These are phyloP conservation scores for Anguilla marmorata DNA, from an alignment of 2,797 vertebrate species.

Conservation along the genomic window DNA sequence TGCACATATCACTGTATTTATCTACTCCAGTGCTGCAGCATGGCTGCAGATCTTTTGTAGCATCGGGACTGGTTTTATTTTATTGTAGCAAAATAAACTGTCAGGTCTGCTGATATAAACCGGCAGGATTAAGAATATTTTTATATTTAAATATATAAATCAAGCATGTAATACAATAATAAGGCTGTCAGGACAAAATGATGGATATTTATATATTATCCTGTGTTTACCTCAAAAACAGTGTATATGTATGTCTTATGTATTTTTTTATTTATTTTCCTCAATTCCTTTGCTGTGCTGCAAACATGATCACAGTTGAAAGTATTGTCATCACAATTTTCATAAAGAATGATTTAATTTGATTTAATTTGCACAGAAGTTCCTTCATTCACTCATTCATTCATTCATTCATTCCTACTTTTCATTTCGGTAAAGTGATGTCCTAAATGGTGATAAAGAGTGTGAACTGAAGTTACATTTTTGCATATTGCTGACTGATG, in stretches of 20 bases:
- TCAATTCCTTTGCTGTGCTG: no score
- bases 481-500: background rate
- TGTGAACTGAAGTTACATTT: background rate
- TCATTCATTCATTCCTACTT: no score
- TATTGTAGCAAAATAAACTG: no score
- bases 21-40: background rate
- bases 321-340: background rate
- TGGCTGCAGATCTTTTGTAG: background rate
- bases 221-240: background rate
- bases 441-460: no score
- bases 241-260: no score
- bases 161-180: background rate
- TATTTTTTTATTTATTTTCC: no score
- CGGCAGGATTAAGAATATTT: no score
- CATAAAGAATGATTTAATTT: background rate
- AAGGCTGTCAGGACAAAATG: no score
- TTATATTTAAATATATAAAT: no score
- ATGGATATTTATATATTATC: background rate
- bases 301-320: no score
- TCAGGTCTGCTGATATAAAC: background rate
- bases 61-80: background rate
- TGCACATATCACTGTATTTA: background rate
- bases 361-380: background rate
- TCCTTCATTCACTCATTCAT: no score
- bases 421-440: no score